Evolutionary conservation across 2,888 invertebrate genomes (phyloP), one percentile per base, ranked within the genome.

Genomic region (Drosophila recens): DNA sequence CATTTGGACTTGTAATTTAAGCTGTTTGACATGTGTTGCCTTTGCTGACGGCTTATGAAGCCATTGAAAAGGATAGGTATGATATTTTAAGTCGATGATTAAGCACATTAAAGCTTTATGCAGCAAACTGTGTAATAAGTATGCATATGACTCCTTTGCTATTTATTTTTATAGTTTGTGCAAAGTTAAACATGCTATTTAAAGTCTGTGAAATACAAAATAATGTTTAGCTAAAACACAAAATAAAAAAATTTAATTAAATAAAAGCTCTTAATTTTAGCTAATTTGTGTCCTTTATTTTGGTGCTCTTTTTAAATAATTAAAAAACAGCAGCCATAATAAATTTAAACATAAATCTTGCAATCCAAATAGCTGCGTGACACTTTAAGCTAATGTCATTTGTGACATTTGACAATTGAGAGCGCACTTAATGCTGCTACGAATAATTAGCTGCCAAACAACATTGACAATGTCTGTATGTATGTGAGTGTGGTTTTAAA

Each of bases 391-490:
- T 8, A 23, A 11, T 53, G 15, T 34, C 30, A 36, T 49, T 49
- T 43, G 2, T 48, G 54, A 33, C 54, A 40, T 54, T 70, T 38
- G 40, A 51, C 51, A 71, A 81, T 70, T 57, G 54, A 67, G 57
- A 34, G 1, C 45, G n/a, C 49, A 56, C 65, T 52, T 61, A 76
- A 42, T 57, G 61, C 62, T 53, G 67, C 53, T 40, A 45, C 71
- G 43, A 56, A 80, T 87, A 87, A 83, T 83, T 87, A 89, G 87
- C 87, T 67, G 66, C 34, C 74, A 82, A 75, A 40, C n/a, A 49
- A 34, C 8, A 17, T 30, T 34, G 27, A 4, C 63, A 56, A 23
- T 13, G 6, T 6, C 2, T 6, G 23, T 13, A 13, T 5, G 15
- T 17, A 17, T 30, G 36, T 49, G 38, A 23, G 42, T 46, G 59